Evolutionary conservation across 2,113 vertebrate species (phyloP).

Genomic region (Vulpes ferrilata): DNA sequence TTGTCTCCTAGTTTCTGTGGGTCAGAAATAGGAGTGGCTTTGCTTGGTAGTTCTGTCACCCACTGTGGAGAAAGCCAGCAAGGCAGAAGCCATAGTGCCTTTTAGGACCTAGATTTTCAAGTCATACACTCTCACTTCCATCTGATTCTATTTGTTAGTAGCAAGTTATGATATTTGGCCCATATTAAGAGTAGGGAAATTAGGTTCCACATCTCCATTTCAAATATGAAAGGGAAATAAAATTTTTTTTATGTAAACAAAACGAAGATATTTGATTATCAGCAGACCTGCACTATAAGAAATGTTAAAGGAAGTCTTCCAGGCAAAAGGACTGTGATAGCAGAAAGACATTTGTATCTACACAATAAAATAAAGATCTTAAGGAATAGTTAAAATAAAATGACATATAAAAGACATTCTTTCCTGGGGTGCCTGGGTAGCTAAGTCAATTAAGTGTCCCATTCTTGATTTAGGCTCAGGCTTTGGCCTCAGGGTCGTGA

Average conservation of each 20-base stretch:
- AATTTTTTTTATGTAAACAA: neutral
- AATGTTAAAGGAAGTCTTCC: neutral
- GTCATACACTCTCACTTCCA: neutral
- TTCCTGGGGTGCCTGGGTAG: neutral
- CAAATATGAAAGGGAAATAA: slow-evolving; percentile 34
- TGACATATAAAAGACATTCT: neutral
- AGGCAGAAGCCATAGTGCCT: neutral
- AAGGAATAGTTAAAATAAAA: slow-evolving; percentile 1
- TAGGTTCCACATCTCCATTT: neutral
- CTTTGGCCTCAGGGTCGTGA: neutral
- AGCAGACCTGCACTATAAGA: neutral
- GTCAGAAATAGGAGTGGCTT: slow-evolving; percentile 33
- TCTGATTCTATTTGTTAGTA: neutral
- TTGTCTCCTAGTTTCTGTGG: neutral
- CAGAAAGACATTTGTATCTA: neutral
- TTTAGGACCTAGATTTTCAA: neutral
- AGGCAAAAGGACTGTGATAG: neutral
- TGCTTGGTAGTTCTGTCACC: neutral
- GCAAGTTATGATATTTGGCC: neutral
- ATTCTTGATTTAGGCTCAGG: neutral
- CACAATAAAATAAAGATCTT: neutral
- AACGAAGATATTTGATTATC: neutral
- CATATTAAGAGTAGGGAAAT: neutral
- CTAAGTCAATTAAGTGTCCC: neutral
- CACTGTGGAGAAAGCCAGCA: neutral